phyloP scores from a whole-genome alignment of 2,113 vertebrate species.

The Ahaetulla prasina region DNA sequence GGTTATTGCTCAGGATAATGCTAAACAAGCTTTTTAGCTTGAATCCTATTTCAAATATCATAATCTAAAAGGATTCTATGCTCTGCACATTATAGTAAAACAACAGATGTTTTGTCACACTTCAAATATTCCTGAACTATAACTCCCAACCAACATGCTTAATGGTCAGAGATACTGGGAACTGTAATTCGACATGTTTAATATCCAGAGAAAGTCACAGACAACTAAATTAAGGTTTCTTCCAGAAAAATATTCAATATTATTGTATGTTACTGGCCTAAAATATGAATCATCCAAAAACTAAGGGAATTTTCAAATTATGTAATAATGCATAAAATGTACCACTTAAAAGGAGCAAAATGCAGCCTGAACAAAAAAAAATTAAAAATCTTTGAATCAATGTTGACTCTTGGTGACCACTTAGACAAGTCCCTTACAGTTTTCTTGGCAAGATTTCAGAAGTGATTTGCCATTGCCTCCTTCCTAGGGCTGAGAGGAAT shows the following conservation, averaged over 20 bases:
- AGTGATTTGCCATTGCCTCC: not conserved
- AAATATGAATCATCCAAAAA: not conserved
- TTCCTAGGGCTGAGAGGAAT: not conserved
- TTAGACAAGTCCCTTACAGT: not conserved
- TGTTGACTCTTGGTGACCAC: not conserved
- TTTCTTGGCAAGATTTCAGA: not conserved
- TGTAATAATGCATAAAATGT: not conserved
- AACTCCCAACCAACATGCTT: not conserved
- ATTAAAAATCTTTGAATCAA: not conserved
- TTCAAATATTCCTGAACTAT: not conserved
- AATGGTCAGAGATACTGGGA: not conserved
- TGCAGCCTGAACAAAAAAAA: too few species aligned
- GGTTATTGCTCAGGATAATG: not conserved
- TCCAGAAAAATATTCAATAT: not conserved
- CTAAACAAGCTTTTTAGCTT: not conserved
- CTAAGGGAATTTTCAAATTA: not conserved
- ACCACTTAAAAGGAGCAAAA: not conserved
- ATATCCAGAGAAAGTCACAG: not conserved
- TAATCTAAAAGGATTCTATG: not conserved
- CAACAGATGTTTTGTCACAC: not conserved
- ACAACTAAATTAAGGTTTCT: not conserved
- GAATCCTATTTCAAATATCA: not conserved
- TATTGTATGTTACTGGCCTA: not conserved
- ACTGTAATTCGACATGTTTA: not conserved
- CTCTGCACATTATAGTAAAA: not conserved